Evolutionary conservation across 2,797 vertebrate genomes (phyloP).

Genomic region (Dallia pectoralis): DNA sequence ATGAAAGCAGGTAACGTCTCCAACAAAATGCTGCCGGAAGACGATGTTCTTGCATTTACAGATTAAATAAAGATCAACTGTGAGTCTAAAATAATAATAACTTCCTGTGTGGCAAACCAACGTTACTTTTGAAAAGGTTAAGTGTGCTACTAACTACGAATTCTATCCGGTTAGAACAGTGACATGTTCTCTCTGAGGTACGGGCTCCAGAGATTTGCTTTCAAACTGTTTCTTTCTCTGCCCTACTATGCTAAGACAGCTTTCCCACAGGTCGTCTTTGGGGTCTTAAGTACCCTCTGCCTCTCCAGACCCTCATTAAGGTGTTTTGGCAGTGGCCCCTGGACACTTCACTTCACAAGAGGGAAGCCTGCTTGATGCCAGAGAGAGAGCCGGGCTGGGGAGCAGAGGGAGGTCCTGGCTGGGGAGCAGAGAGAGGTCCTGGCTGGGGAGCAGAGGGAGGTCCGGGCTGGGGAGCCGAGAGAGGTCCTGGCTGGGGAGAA

Average conservation of each 20-base stretch:
- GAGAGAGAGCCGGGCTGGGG: conserved; percentile 6
- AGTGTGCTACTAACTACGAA: conserved; percentile 54
- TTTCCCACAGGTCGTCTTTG: conserved; percentile 66
- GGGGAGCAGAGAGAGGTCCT: conserved; percentile 2
- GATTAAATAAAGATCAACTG: conserved; percentile 54
- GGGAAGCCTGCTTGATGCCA: conserved; percentile 15
- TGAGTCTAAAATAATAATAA: conserved; percentile 56
- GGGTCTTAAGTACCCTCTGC: conserved; percentile 65
- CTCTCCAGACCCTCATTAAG: conserved; percentile 68
- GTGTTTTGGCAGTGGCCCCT: conserved; percentile 43
- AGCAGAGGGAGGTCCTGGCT: conserved; percentile 23
- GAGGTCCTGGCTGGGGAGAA: conserved; percentile 6
- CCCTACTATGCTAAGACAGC: conserved; percentile 40
- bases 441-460: conserved; percentile 12
- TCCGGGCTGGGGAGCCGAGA: conserved; percentile 17
- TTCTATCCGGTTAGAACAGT: conserved; percentile 10
- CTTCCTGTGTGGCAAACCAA: conserved; percentile 50
- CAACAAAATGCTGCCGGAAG: background rate
- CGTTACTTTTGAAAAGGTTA: conserved; percentile 60
- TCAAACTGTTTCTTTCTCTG: conserved; percentile 5
- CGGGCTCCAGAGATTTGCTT: background rate
- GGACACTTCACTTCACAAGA: conserved; percentile 49
- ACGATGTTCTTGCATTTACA: conserved; percentile 44
- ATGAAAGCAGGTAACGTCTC: background rate
- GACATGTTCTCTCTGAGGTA: background rate